These are phyloP conservation scores for Pseudochromis fuscus DNA, from an alignment of 2,797 vertebrate genomes.

Conservation along the genomic window DNA sequence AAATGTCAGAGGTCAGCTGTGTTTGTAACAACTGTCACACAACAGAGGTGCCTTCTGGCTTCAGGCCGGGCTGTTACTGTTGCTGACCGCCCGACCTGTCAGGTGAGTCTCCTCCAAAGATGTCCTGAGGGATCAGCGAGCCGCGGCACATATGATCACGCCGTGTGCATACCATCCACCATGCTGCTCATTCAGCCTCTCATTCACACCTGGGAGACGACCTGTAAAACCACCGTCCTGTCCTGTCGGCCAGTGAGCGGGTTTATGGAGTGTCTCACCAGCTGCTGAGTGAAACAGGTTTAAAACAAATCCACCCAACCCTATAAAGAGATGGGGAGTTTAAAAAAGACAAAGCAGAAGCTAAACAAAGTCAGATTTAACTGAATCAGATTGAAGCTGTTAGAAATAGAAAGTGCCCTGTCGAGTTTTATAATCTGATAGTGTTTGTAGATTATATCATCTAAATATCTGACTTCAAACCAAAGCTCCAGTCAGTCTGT, in stretches of 20 bases:
- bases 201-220: constrained; percentile 19
- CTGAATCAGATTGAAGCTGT: background rate
- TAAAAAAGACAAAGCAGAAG: background rate
- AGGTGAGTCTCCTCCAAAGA: constrained; percentile 39
- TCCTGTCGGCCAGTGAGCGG: background rate
- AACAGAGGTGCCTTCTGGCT: constrained; percentile 24
- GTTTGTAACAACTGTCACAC: constrained; percentile 48
- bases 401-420: no score
- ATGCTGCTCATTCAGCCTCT: constrained; percentile 9
- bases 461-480: background rate
- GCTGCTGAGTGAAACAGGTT: background rate
- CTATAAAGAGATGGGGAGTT: background rate
- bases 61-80: constrained; percentile 25
- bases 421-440: background rate
- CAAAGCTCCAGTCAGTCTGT: no score
- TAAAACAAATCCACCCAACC: background rate
- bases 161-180: constrained; percentile 15
- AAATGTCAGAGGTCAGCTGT: constrained; percentile 47
- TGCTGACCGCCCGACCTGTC: constrained; percentile 36
- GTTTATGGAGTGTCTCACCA: constrained; percentile 2
- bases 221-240: background rate
- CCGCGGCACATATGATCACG: constrained; percentile 1
- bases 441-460: background rate
- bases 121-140: constrained; percentile 25
- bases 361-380: background rate